Base-by-base conservation (phyloP, 2,113 vertebrate genomes). In the Tenebrosternarchus preto region DNA sequence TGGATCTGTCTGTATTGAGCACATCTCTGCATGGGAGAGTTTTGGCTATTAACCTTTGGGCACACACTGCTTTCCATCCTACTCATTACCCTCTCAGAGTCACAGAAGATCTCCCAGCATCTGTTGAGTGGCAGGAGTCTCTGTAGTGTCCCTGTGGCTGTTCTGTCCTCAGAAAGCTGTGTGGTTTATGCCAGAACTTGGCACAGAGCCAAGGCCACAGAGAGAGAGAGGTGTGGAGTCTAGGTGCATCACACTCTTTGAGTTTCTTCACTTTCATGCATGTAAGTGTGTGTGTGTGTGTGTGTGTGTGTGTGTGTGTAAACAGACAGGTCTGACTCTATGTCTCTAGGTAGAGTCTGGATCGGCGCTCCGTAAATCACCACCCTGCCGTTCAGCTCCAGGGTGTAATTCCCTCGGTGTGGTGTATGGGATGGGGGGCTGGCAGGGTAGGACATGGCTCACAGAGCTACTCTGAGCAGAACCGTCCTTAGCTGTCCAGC, bases 171-270 rank as follows among this genome's bases (percentile, higher is more conserved):
- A 50, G 43, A 12, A 50, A 9, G 3, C 46, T 59, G 19, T 70
- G n/a, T 25, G 19, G 36, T 78, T 77, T 82, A 59, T 73, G 67
- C 24, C 68, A 66, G 59, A 66, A 19, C 46, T 57, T 66, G 46
- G 55, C 73, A 55, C 36, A 39, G 68, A 82, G 68, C 69, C 70
- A 77, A 73, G 76, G 24, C 19, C 80, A 77, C 75, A 59, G 73
- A 73, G 46, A 77, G 7, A 22, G 19, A n/a, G 8, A 39, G 50
- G 22, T 11, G 46, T 8, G 22, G 5, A 17, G 12, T 33, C 60
- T 66, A n/a, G 29, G 60, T 7, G 15, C 75, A 9, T 66, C 60
- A 33, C 66, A 57, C 76, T 19, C 22, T 43, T 39, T 20, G 0
- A 56, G 12, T 36, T 6, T 56, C 61, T 77, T 67, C 46, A 67